These are phyloP conservation scores for Sarcophilus harrisii DNA, from an alignment of 2,797 vertebrate genomes.

Conservation along the genomic window DNA sequence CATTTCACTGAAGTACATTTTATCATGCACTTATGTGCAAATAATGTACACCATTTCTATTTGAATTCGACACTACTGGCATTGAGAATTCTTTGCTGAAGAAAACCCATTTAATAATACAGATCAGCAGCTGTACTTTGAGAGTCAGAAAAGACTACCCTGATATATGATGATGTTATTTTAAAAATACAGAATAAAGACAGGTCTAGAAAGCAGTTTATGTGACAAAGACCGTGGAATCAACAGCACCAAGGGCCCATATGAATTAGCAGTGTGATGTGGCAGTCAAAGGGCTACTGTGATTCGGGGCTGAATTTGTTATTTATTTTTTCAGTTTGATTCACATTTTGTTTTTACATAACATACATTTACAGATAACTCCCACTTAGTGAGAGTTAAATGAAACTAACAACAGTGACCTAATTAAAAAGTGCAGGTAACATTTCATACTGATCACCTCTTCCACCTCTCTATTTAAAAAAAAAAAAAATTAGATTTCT, in stretches of 20 bases:
- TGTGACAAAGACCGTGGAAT: background rate
- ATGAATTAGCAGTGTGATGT: background rate
- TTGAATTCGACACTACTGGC: background rate
- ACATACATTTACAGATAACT: background rate
- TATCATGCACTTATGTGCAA: background rate
- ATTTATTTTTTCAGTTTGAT: background rate
- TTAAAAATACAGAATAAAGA: background rate
- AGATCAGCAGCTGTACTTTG: background rate
- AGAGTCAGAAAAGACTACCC: background rate
- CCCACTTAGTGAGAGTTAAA: background rate
- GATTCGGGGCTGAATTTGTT: background rate
- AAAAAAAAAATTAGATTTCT: background rate
- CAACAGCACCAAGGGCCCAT: background rate
- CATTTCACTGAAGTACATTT: conserved; percentile 34
- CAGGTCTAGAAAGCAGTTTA: background rate
- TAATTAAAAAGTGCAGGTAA: background rate
- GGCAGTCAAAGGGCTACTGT: background rate
- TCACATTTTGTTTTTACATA: background rate
- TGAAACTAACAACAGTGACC: background rate
- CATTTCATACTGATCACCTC: background rate
- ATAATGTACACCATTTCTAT: background rate
- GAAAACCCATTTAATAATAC: background rate
- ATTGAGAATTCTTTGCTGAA: background rate
- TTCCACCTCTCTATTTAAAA: background rate
- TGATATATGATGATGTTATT: background rate